Evolutionary conservation across 2,888 invertebrate genomes (phyloP).

Genomic region (Spicauda simplicius): DNA sequence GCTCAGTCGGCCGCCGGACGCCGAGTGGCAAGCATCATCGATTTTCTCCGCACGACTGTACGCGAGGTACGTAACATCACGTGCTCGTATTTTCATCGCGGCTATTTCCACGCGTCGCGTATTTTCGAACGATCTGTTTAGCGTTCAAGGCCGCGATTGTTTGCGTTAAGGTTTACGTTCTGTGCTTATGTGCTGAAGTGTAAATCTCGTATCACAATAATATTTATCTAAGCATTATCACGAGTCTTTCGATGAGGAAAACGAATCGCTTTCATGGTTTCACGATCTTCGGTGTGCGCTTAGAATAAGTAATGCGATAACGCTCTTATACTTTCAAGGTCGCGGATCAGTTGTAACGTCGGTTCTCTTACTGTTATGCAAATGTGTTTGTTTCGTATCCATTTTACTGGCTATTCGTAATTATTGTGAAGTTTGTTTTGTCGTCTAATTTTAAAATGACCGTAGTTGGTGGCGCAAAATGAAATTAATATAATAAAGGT

Average conservation of each 20-base stretch:
- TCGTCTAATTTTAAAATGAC: neutral
- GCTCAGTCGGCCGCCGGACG: slow-evolving; percentile 84
- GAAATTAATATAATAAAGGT: slow-evolving; percentile 16
- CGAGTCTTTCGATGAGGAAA: slow-evolving; percentile 58
- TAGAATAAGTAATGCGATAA: slow-evolving; percentile 68
- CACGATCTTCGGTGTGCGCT: slow-evolving; percentile 60
- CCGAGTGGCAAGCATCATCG: slow-evolving; percentile 83
- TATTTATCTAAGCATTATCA: slow-evolving; percentile 51
- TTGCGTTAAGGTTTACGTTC: slow-evolving; percentile 71
- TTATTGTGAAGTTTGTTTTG: neutral
- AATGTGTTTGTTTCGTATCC: slow-evolving; percentile 37
- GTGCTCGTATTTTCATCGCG: slow-evolving; percentile 79
- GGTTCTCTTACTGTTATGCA: slow-evolving; percentile 47
- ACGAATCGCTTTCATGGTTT: slow-evolving; percentile 72
- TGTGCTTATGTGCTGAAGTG: slow-evolving; percentile 61
- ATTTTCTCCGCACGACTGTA: slow-evolving; percentile 77
- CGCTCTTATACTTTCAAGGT: slow-evolving; percentile 52
- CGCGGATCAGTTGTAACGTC: slow-evolving; percentile 50
- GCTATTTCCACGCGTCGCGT: slow-evolving; percentile 79
- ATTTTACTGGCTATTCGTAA: slow-evolving; percentile 2
- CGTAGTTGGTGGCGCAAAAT: neutral
- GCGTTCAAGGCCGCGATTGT: slow-evolving; percentile 82
- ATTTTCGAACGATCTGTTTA: slow-evolving; percentile 79
- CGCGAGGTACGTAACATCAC: slow-evolving; percentile 82
- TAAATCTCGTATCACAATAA: slow-evolving; percentile 51